Evolutionary conservation across 2,113 vertebrate genomes (phyloP), one percentile per base, ranked within the genome.

Genomic region (Ochotona curzoniae): DNA sequence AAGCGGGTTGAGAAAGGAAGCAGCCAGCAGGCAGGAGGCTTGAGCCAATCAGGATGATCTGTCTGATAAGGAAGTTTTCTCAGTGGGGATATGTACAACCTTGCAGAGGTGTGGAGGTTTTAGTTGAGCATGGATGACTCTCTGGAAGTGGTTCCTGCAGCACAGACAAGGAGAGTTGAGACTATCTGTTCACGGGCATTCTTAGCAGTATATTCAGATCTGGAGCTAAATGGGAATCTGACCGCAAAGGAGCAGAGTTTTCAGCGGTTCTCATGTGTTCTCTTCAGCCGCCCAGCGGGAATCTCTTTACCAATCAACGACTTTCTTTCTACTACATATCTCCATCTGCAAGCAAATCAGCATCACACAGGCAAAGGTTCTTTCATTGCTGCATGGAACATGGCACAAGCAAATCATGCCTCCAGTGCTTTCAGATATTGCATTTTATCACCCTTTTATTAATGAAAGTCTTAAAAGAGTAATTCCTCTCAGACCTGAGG

Each of bases 361-460:
- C 82, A 32, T 84, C 38, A 75, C 20, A 4, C 54, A 23, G 47
- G 12, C 9, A 60, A 75, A 73, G 15, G 23, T 32, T 70, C 74
- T 61, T 79, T 84, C 66, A 69, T 61, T 89, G 38, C 44, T 60
- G 10, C 60, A 14, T 60, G 3, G 25, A 75, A 60, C 8, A 76
- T 21, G 49, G 17, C 23, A 84, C 67, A 91, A 35, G 11, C 9
- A 57, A 66, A 93, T 57, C 66, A 51, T 47, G 1, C 17, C 1
- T 15, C 7, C 83, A 28, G n/a, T 26, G 18, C 21, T 79, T 82
- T 23, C 57, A 66, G 57, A 23, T 21, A 66, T 15, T 70, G 32
- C 60, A 57, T 69, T 71, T 69, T 49, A 83, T 81, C 82, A 71
- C 67, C 47, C n/a, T 80, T 7, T n/a, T 79, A 87, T 57, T 91